Percentiles rank a stretch among this genome's conserved stretches.
phyloP scores from a whole-genome alignment of 2,797 vertebrate species.

The Knipowitschia caucasica region DNA sequence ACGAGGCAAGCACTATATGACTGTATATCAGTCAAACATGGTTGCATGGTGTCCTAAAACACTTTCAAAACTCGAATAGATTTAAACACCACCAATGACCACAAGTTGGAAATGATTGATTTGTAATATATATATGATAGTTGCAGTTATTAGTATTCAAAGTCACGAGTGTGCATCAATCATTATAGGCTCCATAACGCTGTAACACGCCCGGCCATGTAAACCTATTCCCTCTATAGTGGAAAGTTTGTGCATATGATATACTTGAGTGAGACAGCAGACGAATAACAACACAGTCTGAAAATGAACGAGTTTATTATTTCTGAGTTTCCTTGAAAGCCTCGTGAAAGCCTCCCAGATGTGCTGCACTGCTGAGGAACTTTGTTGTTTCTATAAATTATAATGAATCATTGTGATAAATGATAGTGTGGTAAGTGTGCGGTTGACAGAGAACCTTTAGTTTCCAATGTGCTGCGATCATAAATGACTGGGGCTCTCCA shows the following conservation, averaged over 20 bases:
- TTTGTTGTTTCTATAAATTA: conserved; percentile 25
- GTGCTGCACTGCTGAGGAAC: conserved; percentile 27
- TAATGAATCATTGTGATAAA: conserved; percentile 42
- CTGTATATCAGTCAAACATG: too few species aligned
- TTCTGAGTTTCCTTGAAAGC: conserved; percentile 23
- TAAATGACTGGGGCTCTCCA: conserved; percentile 68
- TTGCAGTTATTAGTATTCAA: neutral
- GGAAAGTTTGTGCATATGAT: conserved; percentile 10
- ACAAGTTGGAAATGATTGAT: neutral
- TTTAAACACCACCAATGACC: neutral
- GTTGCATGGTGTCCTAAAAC: too few species aligned
- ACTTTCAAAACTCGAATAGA: too few species aligned
- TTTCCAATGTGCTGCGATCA: conserved; percentile 64
- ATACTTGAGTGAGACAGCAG: conserved; percentile 11
- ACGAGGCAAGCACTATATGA: too few species aligned
- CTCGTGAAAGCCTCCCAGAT: conserved; percentile 28
- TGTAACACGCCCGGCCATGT: conserved; percentile 7
- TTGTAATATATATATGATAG: neutral
- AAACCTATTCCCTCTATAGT: neutral
- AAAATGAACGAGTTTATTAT: conserved; percentile 22
- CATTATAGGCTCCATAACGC: neutral
- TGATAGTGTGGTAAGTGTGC: conserved; percentile 32
- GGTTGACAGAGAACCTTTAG: conserved; percentile 28
- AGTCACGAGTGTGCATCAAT: neutral
- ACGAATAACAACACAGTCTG: conserved; percentile 17